These are phyloP conservation scores for Patiria miniata DNA, from an alignment of 35 echinoderm and acorn worm species.

Conservation along the genomic window DNA sequence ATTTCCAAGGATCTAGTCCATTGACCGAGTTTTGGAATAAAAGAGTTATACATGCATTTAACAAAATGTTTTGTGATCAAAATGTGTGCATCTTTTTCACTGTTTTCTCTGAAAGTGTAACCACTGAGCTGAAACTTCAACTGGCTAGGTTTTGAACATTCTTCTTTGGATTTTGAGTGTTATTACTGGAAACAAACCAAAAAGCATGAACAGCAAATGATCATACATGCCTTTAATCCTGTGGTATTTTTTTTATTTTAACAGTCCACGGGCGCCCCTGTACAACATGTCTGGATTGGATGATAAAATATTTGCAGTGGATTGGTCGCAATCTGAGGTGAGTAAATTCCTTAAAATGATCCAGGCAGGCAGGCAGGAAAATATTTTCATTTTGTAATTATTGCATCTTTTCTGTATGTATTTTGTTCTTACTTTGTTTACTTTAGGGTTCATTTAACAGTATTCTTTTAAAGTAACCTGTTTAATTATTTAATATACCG, in stretches of 20 bases:
- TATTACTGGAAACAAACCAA: no score
- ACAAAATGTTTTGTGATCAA: no score
- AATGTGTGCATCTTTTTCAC: no score
- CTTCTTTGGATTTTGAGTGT: no score
- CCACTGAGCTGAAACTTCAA: no score
- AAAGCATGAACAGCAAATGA: no score
- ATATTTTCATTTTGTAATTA: background rate
- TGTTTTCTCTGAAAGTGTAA: no score
- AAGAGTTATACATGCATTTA: no score
- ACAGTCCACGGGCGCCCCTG: conserved; percentile 88
- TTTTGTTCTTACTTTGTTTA: background rate
- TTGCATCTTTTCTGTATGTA: background rate
- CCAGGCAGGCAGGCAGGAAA: background rate
- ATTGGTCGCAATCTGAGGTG: conserved; percentile 96
- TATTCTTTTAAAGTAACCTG: background rate
- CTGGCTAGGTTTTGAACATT: no score
- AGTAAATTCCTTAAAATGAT: conserved; percentile 3
- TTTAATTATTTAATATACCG: background rate
- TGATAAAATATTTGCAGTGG: conserved; percentile 87
- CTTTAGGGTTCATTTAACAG: background rate
- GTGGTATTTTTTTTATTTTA: background rate
- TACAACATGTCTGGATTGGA: conserved; percentile 94
- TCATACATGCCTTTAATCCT: no score
- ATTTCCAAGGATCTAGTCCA: no score
- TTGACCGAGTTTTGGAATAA: no score